Conservation (phyloP, 2,113 vertebrate species). For the Zosterops lateralis region DNA sequence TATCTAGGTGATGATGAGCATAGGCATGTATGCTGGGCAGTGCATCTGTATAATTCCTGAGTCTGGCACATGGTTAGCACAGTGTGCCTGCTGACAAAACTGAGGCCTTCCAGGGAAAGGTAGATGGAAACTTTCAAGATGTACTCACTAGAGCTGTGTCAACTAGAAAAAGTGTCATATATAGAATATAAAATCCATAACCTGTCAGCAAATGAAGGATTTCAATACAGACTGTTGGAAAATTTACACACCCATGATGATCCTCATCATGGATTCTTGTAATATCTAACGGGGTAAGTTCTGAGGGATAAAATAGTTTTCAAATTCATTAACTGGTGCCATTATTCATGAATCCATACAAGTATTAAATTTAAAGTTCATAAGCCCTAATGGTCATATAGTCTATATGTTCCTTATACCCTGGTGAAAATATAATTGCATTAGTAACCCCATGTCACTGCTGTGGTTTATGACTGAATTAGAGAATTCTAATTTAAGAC, state of each 20-base stretch:
- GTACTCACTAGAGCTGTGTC: background rate
- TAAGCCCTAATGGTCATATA: background rate
- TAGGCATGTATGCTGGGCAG: fast-evolving
- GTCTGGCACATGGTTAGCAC: background rate
- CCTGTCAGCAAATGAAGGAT: background rate
- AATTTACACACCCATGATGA: background rate
- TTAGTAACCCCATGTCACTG: background rate
- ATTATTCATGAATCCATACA: background rate
- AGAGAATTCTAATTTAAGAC: background rate
- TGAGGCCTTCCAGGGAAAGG: background rate
- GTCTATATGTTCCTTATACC: background rate
- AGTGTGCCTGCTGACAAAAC: background rate
- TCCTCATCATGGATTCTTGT: background rate
- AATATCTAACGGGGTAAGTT: background rate
- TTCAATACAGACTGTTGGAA: background rate
- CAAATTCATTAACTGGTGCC: background rate
- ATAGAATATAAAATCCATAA: background rate
- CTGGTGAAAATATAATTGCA: background rate
- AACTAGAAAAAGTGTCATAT: background rate
- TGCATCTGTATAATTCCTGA: background rate
- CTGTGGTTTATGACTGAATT: background rate
- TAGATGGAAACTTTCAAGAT: background rate
- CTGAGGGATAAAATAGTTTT: background rate
- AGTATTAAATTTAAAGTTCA: background rate
- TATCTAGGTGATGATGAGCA: background rate